Evolutionary conservation across 2,888 invertebrate genomes (phyloP).

Genomic region (Pyralis farinalis): DNA sequence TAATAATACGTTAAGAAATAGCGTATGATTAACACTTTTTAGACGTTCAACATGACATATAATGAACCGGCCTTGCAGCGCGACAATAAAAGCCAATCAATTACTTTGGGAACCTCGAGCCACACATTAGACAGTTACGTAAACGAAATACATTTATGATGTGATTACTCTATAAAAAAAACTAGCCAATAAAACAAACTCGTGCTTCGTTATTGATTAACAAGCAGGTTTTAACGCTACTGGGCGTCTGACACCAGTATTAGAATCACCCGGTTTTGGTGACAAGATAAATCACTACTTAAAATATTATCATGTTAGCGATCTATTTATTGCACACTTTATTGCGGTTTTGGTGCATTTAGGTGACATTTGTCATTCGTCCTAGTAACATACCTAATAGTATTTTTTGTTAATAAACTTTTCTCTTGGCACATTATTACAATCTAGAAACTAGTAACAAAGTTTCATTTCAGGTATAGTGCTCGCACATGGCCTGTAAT

Average conservation of each 20-base stretch:
- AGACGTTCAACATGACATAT: slow-evolving; percentile 23
- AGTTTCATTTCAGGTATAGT: too few species aligned
- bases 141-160: slow-evolving; percentile 44
- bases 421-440: too few species aligned
- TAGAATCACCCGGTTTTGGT: slow-evolving; percentile 17
- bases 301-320: slow-evolving; percentile 24
- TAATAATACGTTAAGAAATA: slow-evolving; percentile 9
- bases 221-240: slow-evolving; percentile 39
- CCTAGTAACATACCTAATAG: too few species aligned
- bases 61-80: slow-evolving; percentile 51
- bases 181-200: slow-evolving; percentile 55
- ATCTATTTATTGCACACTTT: slow-evolving; percentile 28
- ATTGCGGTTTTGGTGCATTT: slow-evolving; percentile 22
- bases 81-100: slow-evolving; percentile 46
- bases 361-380: slow-evolving; percentile 4
- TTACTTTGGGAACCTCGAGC: slow-evolving; percentile 61
- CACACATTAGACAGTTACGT: slow-evolving; percentile 54
- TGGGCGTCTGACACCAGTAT: slow-evolving; percentile 16
- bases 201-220: slow-evolving; percentile 36
- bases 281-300: slow-evolving; percentile 28
- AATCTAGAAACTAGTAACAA: too few species aligned
- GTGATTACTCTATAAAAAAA: slow-evolving; percentile 44
- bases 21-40: slow-evolving; percentile 19
- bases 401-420: too few species aligned
- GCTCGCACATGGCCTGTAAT: too few species aligned